phyloP scores from a whole-genome alignment of 2,113 vertebrate species.

The Lophura nycthemera region DNA sequence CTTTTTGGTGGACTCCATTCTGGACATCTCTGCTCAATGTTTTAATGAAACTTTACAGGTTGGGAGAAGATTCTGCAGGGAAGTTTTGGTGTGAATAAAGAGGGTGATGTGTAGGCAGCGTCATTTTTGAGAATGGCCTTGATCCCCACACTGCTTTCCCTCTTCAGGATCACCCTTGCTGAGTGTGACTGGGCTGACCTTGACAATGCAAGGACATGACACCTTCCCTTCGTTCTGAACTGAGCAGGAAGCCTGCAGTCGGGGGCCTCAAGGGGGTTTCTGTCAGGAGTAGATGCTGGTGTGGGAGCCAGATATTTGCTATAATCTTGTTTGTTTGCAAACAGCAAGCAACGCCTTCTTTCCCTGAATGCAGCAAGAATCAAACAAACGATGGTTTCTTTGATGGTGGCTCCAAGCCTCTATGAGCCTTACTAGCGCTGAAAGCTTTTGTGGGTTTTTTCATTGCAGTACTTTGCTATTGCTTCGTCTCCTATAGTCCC shows the following conservation, averaged over 20 bases:
- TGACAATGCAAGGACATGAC: neutral
- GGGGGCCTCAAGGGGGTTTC: neutral
- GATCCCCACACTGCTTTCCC: neutral
- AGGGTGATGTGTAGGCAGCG: neutral
- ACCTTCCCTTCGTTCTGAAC: neutral
- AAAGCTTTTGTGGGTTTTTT: neutral
- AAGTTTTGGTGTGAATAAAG: neutral
- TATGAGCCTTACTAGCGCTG: neutral
- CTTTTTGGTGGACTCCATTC: neutral
- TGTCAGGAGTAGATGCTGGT: neutral
- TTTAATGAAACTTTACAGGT: neutral
- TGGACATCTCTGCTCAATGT: neutral
- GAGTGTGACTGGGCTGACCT: rapidly evolving
- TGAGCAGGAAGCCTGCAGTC: rapidly evolving
- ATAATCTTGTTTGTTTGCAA: neutral
- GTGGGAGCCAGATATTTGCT: neutral
- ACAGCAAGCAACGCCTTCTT: neutral
- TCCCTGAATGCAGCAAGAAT: neutral
- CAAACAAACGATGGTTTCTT: neutral
- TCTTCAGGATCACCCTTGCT: rapidly evolving
- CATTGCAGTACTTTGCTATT: neutral
- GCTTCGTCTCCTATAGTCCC: neutral
- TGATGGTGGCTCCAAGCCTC: neutral
- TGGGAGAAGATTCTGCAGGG: neutral
- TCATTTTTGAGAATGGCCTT: neutral